phyloP scores from a whole-genome alignment of 2,113 vertebrate species.

The Chrysemys picta region DNA sequence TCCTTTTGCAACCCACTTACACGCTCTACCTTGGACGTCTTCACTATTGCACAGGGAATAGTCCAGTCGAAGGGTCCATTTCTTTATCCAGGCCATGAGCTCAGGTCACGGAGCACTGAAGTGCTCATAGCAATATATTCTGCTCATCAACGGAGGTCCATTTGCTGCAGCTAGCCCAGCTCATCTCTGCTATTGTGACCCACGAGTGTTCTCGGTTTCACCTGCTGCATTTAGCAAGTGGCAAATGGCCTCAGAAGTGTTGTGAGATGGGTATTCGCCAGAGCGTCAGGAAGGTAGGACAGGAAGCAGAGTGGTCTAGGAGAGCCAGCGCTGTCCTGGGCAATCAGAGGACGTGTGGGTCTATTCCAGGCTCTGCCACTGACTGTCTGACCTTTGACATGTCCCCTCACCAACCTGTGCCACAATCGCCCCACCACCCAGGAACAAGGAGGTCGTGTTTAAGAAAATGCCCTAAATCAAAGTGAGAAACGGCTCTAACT shows the following conservation, averaged over 20 bases:
- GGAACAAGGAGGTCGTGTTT: neutral
- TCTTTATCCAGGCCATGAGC: neutral
- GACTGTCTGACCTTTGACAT: neutral
- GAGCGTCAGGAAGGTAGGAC: neutral
- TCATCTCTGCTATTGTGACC: neutral
- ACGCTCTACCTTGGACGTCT: neutral
- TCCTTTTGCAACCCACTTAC: neutral
- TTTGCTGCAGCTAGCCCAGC: neutral
- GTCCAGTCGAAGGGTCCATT: fast-evolving
- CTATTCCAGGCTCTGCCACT: neutral
- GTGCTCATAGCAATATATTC: neutral
- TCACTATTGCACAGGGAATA: neutral
- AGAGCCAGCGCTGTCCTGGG: neutral
- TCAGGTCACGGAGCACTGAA: neutral
- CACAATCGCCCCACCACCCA: neutral
- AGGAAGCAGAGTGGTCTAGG: neutral
- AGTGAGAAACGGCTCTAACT: neutral
- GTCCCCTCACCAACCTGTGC: neutral
- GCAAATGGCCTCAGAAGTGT: neutral
- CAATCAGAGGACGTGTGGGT: neutral
- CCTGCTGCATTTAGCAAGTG: neutral
- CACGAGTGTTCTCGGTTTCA: neutral
- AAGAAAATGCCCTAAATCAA: neutral
- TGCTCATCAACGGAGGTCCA: neutral
- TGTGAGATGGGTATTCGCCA: neutral